Evolutionary conservation across 2,888 invertebrate species (phyloP).

Genomic region (Cryptus viduatorius): DNA sequence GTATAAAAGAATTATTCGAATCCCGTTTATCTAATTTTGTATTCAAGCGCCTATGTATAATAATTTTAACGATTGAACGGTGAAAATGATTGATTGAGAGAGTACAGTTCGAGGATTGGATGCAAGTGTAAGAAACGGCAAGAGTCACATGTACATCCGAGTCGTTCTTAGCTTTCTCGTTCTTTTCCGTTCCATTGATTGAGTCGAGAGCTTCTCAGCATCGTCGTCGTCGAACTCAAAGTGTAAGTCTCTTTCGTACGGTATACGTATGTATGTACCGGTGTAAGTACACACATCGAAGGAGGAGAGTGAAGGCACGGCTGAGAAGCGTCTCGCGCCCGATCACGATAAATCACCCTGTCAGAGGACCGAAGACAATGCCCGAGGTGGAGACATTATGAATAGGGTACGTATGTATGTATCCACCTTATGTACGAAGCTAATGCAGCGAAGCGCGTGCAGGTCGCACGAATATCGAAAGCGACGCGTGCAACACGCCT

Average conservation of each 20-base stretch:
- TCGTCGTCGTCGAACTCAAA: slow-evolving; percentile 3
- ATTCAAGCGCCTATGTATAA: neutral
- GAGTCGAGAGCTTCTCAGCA: slow-evolving; percentile 19
- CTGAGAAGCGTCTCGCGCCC: slow-evolving; percentile 59
- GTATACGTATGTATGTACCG: neutral
- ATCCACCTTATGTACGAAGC: slow-evolving; percentile 49
- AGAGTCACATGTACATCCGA: slow-evolving; percentile 2
- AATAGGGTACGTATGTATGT: slow-evolving; percentile 44
- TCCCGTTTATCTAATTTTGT: neutral
- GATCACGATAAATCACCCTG: slow-evolving; percentile 64
- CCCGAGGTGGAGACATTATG: slow-evolving; percentile 66
- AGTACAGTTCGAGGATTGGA: neutral
- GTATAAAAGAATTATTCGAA: neutral
- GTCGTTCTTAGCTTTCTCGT: slow-evolving; percentile 9
- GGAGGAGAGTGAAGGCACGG: slow-evolving; percentile 49
- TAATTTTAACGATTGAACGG: neutral
- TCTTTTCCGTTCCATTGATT: slow-evolving; percentile 25
- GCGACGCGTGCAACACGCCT: slow-evolving; percentile 47
- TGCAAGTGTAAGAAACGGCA: neutral
- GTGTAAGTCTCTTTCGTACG: neutral
- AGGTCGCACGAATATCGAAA: slow-evolving; percentile 64
- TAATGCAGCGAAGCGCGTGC: slow-evolving; percentile 61
- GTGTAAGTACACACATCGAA: neutral
- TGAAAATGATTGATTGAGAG: neutral
- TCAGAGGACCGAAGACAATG: slow-evolving; percentile 63